Conservation (phyloP, 2,113 vertebrate species). For the Saguinus imperator region DNA sequence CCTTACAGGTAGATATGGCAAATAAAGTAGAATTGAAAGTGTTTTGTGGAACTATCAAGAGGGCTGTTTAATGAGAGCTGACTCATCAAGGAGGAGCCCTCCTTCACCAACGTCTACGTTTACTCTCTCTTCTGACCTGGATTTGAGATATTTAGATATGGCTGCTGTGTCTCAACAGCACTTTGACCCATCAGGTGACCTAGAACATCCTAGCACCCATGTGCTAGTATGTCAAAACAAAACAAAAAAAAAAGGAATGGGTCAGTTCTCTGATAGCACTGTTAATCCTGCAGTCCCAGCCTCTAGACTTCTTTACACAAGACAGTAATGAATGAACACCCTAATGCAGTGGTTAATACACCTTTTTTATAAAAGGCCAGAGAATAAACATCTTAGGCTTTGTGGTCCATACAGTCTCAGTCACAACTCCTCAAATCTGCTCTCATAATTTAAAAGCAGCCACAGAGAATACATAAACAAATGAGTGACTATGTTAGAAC, state of each 20-base stretch:
- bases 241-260: neutral
- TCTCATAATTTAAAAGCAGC: neutral
- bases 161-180: neutral
- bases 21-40: neutral
- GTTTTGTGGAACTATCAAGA: neutral
- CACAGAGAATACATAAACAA: neutral
- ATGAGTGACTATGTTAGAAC: neutral
- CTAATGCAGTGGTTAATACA: neutral
- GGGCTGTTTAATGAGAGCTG: neutral
- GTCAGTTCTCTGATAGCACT: neutral
- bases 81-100: neutral
- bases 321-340: neutral
- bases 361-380: neutral
- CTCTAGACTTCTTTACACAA: neutral
- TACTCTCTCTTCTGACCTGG: neutral
- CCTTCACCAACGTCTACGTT: neutral
- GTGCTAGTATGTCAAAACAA: neutral
- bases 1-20: neutral
- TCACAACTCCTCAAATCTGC: neutral
- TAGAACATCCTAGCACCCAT: neutral
- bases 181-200: neutral
- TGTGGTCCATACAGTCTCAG: neutral
- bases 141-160: neutral
- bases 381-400: neutral
- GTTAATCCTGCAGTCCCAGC: accelerated